phyloP scores from a whole-genome alignment of 2,888 invertebrate genomes.

The Pollenia amentaria region DNA sequence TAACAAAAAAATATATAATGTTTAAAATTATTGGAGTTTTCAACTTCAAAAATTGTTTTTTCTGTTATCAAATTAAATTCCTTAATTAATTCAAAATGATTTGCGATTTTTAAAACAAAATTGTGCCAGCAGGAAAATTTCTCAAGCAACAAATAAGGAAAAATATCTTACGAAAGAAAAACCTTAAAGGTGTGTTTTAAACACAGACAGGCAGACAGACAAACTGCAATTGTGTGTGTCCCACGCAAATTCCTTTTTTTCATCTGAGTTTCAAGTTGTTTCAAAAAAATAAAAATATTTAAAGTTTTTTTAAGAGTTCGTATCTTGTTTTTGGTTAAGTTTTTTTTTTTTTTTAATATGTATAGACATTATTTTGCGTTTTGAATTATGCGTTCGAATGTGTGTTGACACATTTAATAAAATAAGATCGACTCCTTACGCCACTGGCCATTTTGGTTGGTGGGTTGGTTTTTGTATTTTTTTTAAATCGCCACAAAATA shows the following conservation, averaged over 20 bases:
- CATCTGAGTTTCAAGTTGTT: not conserved
- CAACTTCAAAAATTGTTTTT: not conserved
- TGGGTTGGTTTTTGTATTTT: constrained; percentile 14
- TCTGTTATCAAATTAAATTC: not conserved
- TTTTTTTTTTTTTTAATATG: constrained; percentile 33
- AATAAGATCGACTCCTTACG: constrained; percentile 14
- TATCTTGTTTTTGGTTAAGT: not conserved
- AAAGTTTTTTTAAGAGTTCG: not conserved
- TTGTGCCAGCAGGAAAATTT: constrained; percentile 20
- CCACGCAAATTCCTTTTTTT: constrained; percentile 65
- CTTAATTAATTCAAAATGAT: constrained; percentile 1
- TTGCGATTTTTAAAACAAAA: constrained; percentile 6
- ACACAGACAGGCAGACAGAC: not conserved
- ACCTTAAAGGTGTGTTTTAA: constrained; percentile 61
- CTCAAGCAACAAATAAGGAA: not conserved
- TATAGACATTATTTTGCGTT: constrained; percentile 45
- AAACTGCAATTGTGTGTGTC: constrained; percentile 32
- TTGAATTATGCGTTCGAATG: constrained; percentile 62
- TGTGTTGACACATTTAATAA: constrained; percentile 60
- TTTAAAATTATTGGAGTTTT: not conserved
- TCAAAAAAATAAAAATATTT: not conserved
- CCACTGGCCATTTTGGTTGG: constrained; percentile 28
- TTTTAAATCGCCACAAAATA: constrained; percentile 39
- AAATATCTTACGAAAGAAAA: constrained; percentile 35
- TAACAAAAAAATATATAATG: not conserved